phyloP scores from a whole-genome alignment of 2,797 vertebrate genomes.

The Furcifer pardalis region DNA sequence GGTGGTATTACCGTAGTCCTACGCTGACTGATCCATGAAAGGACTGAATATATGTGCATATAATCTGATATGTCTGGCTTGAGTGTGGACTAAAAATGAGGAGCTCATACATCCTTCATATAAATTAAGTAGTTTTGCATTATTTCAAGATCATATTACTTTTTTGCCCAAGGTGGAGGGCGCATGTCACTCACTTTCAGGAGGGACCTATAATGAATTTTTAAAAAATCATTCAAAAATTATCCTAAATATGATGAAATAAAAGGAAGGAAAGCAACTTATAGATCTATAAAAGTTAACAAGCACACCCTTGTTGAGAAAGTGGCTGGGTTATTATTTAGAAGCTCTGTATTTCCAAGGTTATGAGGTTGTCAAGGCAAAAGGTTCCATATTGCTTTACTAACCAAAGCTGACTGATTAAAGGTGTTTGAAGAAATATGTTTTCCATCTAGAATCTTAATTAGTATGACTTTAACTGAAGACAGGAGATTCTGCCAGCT shows the following conservation, averaged over 20 bases:
- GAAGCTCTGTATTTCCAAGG: conserved; percentile 75
- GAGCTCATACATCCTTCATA: not conserved
- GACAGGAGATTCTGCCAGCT: conserved; percentile 88
- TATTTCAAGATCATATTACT: not conserved
- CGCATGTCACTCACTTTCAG: not conserved
- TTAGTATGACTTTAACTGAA: conserved; percentile 91
- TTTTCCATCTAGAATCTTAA: conserved; percentile 89
- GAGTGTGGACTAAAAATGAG: not conserved
- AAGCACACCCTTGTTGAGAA: conserved; percentile 40
- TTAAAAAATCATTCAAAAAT: conserved; percentile 33
- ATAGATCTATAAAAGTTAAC: not conserved
- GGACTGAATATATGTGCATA: not conserved
- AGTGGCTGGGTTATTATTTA: conserved; percentile 49
- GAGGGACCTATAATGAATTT: conserved; percentile 34
- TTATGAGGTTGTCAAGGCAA: conserved; percentile 79
- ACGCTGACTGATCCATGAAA: not conserved
- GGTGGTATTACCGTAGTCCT: not conserved
- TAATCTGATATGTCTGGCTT: not conserved
- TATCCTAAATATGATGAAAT: conserved; percentile 49
- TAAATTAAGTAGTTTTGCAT: conserved; percentile 5
- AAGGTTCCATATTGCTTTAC: conserved; percentile 80
- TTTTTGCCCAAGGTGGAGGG: not conserved
- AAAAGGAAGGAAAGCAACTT: conserved; percentile 29
- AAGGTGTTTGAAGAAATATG: conserved; percentile 81
- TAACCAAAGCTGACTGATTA: conserved; percentile 84